Conservation (phyloP, 1,140 invertebrate genomes). For the Lucilia cuprina region DNA sequence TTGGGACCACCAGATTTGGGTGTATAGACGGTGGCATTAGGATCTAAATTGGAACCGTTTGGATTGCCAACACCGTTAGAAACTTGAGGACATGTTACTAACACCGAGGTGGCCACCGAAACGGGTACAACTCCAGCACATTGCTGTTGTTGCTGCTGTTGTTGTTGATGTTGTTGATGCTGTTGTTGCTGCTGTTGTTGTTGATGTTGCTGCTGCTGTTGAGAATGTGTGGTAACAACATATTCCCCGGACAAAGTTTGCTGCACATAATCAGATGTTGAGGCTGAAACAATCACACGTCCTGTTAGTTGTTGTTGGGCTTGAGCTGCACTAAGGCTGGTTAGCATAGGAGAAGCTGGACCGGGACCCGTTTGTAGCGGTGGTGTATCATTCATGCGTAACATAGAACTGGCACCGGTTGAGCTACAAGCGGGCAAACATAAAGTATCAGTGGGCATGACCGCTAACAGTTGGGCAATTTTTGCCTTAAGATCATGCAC, state of each 20-base stretch:
- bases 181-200: slow-evolving; percentile 46
- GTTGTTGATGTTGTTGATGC: slow-evolving; percentile 42
- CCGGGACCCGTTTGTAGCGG: slow-evolving; percentile 55
- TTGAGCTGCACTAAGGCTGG: slow-evolving; percentile 45
- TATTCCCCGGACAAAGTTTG: slow-evolving; percentile 44
- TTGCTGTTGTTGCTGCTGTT: slow-evolving; percentile 48
- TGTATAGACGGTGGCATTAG: slow-evolving; percentile 90
- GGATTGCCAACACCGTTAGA: slow-evolving; percentile 40
- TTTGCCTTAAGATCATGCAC: slow-evolving; percentile 89
- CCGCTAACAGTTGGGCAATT: slow-evolving; percentile 89
- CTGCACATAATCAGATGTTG: slow-evolving; percentile 53
- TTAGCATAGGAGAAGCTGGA: slow-evolving; percentile 58
- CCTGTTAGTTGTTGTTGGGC: slow-evolving; percentile 50
- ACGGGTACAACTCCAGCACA: slow-evolving; percentile 46
- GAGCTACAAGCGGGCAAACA: slow-evolving; percentile 63
- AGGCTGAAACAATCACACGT: slow-evolving; percentile 47
- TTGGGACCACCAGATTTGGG: slow-evolving; percentile 69
- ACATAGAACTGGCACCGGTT: slow-evolving; percentile 49
- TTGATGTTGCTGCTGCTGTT: slow-evolving; percentile 47
- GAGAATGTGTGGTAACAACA: slow-evolving; percentile 43
- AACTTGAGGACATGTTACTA: slow-evolving; percentile 47
- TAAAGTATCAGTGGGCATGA: slow-evolving; percentile 82
- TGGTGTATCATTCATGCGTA: slow-evolving; percentile 61
- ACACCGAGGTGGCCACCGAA: slow-evolving; percentile 50
- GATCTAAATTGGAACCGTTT: slow-evolving; percentile 78